Base-by-base conservation (phyloP, 1,140 invertebrate species). In the Cepaea nemoralis region DNA sequence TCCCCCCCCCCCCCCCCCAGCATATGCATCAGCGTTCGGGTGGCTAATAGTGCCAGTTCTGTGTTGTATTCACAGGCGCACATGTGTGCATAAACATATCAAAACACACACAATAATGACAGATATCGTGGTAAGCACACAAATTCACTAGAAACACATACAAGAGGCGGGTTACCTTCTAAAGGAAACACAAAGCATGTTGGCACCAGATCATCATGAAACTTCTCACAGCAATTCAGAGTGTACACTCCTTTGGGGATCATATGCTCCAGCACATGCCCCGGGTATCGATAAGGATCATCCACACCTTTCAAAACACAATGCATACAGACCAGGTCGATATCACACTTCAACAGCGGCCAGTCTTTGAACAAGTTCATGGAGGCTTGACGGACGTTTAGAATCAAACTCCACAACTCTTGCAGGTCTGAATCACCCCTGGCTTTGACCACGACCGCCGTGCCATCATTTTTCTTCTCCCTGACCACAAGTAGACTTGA, bases 381-480 rank as follows among this genome's bases (percentile, higher is more conserved):
- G 77, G 88, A 84, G 40, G 86, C 87, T 19, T 75, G 67, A 33
- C 85, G 80, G n/a, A 84, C 80, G n/a, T 81, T 84, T 45, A 84
- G 67, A 48, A 90, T 77, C 78, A 89, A 73, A 69, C 71, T 85
- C 89, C 89, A 90, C 42, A 90, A 77, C 69, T 90, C 89, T 71
- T 86, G 87, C 33, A 90, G 80, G 48, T 90, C 87, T 31, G 84
- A 84, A 3, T 37, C 40, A 12, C 88, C 87, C 37, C 89, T 67
- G 16, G 89, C 87, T 31, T 87, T 73, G 33, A 87, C 83, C 48
- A 84, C 84, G 1, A 89, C 83, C 1, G 79, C 42, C 42, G 83
- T 84, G 22, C 76, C 63, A 0, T 81, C 83, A 48, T 84, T 79
- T 14, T 74, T 77, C 31, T 80, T 82, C 71, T 86, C 83, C 70